Percentiles rank a stretch among this genome's conserved stretches.
Conservation (phyloP, 2,888 invertebrate genomes). For the Drosophila trichaetosa region DNA sequence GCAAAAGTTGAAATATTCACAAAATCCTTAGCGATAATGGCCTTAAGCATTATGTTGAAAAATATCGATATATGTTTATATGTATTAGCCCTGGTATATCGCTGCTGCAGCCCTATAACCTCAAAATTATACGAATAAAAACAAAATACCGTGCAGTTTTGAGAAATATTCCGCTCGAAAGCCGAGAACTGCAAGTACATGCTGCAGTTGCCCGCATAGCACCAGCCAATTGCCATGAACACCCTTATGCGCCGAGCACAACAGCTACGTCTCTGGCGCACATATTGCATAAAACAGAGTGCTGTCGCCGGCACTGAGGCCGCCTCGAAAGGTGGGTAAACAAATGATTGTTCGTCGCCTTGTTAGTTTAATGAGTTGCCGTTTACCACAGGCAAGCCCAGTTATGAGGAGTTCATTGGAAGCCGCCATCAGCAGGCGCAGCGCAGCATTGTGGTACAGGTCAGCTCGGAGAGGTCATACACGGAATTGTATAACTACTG, state of each 20-base stretch:
- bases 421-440: slow-evolving; percentile 88
- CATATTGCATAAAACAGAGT: slow-evolving; percentile 63
- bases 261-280: slow-evolving; percentile 55
- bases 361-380: not conserved
- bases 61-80: slow-evolving; percentile 21
- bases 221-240: slow-evolving; percentile 56
- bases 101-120: slow-evolving; percentile 47
- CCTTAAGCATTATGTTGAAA: not conserved
- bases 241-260: slow-evolving; percentile 58
- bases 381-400: slow-evolving; percentile 48
- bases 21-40: slow-evolving; percentile 12
- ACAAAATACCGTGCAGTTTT: slow-evolving; percentile 32
- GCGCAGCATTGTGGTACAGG: slow-evolving; percentile 91
- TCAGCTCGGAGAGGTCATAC: slow-evolving; percentile 89
- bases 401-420: slow-evolving; percentile 87
- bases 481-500: slow-evolving; percentile 90
- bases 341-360: slow-evolving; percentile 7
- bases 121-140: slow-evolving; percentile 40
- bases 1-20: slow-evolving; percentile 2
- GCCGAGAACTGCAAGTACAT: slow-evolving; percentile 30
- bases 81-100: slow-evolving; percentile 27
- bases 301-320: slow-evolving; percentile 24
- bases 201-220: slow-evolving; percentile 34
- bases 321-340: slow-evolving; percentile 31
- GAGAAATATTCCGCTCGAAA: slow-evolving; percentile 9